Evolutionary conservation across 2,113 vertebrate genomes (phyloP).

Genomic region (Oryzias woworae): DNA sequence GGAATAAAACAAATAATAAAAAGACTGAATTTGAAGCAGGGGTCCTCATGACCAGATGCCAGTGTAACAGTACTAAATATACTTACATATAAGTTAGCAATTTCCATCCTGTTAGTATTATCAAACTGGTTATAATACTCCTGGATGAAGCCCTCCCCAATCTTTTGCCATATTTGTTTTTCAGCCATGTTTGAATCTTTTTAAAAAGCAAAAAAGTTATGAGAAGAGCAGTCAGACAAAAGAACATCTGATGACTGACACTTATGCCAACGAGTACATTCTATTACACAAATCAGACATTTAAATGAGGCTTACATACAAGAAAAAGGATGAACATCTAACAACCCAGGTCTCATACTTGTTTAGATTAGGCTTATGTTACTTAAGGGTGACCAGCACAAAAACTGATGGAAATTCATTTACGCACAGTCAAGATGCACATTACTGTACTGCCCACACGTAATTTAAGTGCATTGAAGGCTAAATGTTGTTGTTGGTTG

Average conservation of each 20-base stretch:
- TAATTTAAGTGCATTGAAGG: too few relatives aligned
- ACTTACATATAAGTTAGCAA: slow-evolving; percentile 76
- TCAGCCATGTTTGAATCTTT: slow-evolving; percentile 62
- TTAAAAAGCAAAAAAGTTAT: slow-evolving; percentile 8
- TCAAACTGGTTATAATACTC: slow-evolving; percentile 77
- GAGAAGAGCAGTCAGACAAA: background rate
- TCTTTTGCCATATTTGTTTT: slow-evolving; percentile 76
- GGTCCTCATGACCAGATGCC: too few relatives aligned
- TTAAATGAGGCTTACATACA: too few relatives aligned
- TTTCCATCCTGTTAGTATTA: slow-evolving; percentile 57
- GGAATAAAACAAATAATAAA: background rate
- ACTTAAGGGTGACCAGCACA: too few relatives aligned
- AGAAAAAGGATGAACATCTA: too few relatives aligned
- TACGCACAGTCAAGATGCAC: too few relatives aligned
- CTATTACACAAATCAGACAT: too few relatives aligned
- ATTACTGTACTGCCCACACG: too few relatives aligned
- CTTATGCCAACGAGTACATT: background rate
- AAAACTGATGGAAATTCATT: too few relatives aligned
- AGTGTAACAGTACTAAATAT: background rate
- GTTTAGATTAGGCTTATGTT: too few relatives aligned
- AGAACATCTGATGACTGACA: background rate
- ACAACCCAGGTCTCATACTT: too few relatives aligned
- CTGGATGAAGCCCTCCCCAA: slow-evolving; percentile 71
- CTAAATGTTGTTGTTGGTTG: too few relatives aligned
- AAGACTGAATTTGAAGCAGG: background rate